phyloP scores from a whole-genome alignment of 1,140 invertebrate species.

The Gryllus bimaculatus region DNA sequence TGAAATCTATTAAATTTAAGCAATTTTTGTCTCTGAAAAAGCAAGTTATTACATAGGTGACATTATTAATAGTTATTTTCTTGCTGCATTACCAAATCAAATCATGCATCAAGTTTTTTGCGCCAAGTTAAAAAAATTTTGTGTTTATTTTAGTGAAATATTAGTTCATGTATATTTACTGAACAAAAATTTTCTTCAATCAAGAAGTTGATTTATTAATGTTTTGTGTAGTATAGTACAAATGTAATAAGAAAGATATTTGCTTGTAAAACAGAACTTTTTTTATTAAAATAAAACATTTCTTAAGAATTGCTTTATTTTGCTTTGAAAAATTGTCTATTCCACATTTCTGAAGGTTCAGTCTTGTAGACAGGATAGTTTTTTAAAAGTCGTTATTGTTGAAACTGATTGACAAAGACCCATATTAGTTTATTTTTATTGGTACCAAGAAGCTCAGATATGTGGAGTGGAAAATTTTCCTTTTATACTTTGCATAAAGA shows the following conservation, averaged over 20 bases:
- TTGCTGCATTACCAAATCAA: too few relatives aligned
- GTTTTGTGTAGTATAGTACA: too few relatives aligned
- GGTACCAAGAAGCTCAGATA: background rate
- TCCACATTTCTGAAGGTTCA: conserved; percentile 16
- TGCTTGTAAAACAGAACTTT: background rate
- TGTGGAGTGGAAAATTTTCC: conserved; percentile 27
- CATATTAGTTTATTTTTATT: conserved; percentile 17
- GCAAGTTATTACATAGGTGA: background rate
- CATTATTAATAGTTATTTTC: background rate
- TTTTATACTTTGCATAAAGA: background rate
- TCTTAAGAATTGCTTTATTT: background rate
- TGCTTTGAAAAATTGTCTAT: conserved; percentile 22
- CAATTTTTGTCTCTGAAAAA: background rate
- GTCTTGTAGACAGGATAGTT: background rate
- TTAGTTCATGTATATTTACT: background rate
- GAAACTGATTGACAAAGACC: too few relatives aligned
- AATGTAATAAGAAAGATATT: background rate
- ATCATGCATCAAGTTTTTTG: too few relatives aligned
- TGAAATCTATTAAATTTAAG: conserved; percentile 15
- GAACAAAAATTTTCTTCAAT: background rate
- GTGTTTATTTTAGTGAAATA: background rate
- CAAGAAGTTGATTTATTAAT: background rate
- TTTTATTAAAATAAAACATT: conserved; percentile 7
- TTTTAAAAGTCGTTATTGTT: background rate
- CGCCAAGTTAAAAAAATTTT: too few relatives aligned